Base-by-base conservation (phyloP, 1,140 invertebrate species). In the Anthonomus grandis region DNA sequence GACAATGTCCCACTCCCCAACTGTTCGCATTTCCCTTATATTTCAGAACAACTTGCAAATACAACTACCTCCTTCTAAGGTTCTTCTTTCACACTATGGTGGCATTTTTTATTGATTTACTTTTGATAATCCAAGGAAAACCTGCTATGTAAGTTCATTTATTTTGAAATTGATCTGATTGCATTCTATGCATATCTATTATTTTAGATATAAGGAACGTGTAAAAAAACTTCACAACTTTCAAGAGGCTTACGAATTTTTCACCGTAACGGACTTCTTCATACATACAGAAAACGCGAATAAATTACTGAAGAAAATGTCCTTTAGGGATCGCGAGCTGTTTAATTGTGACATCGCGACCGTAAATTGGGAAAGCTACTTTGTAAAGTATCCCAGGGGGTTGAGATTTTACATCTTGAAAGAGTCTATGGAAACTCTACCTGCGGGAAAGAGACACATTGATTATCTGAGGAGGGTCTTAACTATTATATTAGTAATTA, bases 191-290 rank as follows among this genome's bases (percentile, higher is more conserved):
- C 8, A 9, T 31, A 31, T 31, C n/a, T 6, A 39, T 39, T 46
- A 54, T 52, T 75, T 75, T 17, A 73, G 64, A 53, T 54, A 1
- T 15, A 19, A 4, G 4, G 22, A 41, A 19, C 21, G 3, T 9
- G 89, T 90, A 64, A 78, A 77, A 15, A 87, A 86, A 68, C 82
- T 92, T 34, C 79, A 85, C 53, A 84, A 86, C 67, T 84, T 89
- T 45, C 80, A 83, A 17, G 75, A 77, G 13, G 82, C 83, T 2
- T 74, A 91, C 13, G 79, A 84, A 31, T 91, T 84, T 68, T 92
- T 92, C 68, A 82, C 83, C 15, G 76, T 78, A 0, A 75, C 81
- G 36, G 75, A 86, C 60, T 92, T 89, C 83, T 78, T 79, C 24
- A 90, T 91, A 63, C 70, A 78, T 15, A 86, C 86, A 62, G 73